Conservation (phyloP, 2,888 invertebrate genomes). For the Antitype chi region DNA sequence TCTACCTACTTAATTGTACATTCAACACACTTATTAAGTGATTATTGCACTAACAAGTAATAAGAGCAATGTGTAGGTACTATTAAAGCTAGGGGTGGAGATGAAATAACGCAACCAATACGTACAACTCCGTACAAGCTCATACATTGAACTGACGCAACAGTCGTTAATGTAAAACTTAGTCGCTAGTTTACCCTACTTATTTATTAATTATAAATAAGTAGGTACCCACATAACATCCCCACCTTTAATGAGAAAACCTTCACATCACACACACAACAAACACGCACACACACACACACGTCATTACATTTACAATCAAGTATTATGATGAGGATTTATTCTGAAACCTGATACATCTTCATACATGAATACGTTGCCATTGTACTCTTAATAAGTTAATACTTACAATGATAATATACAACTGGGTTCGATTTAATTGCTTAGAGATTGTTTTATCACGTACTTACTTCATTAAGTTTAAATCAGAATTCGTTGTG, state of each 20-base stretch:
- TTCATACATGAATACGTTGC: not conserved
- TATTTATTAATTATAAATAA: too few species aligned
- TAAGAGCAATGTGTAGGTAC: not conserved
- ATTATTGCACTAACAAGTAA: not conserved
- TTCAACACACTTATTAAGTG: not conserved
- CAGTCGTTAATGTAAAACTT: too few species aligned
- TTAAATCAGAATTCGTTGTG: not conserved
- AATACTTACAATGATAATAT: constrained; percentile 41
- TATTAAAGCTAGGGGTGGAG: too few species aligned
- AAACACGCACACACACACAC: too few species aligned
- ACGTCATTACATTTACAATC: constrained; percentile 4
- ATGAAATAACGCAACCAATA: too few species aligned
- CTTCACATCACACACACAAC: too few species aligned
- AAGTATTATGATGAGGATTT: constrained; percentile 41
- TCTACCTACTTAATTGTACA: not conserved
- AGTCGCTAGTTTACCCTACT: too few species aligned
- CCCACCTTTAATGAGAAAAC: too few species aligned
- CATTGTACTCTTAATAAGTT: constrained; percentile 6
- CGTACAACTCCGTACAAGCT: too few species aligned
- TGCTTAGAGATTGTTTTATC: not conserved
- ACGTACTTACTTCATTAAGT: constrained; percentile 11
- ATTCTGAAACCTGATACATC: constrained; percentile 42
- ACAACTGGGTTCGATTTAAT: constrained; percentile 6
- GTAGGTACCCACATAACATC: too few species aligned
- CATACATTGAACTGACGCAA: too few species aligned